Percentiles rank a stretch among this genome's conserved stretches.
Evolutionary conservation across 2,113 vertebrate species (phyloP).

Genomic region (Neolamprologus tretocephalus): DNA sequence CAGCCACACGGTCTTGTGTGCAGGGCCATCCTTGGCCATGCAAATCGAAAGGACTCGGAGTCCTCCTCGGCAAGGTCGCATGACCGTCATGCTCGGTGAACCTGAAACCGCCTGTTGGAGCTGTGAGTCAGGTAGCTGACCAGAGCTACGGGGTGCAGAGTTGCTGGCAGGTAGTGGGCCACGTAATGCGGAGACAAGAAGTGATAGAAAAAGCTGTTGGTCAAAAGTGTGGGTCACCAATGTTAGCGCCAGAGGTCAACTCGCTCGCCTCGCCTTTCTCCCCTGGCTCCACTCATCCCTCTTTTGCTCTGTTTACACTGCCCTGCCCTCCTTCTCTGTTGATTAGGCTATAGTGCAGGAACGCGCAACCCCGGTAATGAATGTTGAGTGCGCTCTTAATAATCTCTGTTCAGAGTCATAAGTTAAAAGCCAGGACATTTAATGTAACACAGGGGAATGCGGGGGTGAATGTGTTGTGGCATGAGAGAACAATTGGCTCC

Average conservation of each 20-base stretch:
- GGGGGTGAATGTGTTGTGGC: neutral
- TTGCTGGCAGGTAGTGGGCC: neutral
- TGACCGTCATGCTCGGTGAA: conserved; percentile 33
- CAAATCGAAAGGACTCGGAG: neutral
- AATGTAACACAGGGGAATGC: neutral
- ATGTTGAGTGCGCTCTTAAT: conserved; percentile 20
- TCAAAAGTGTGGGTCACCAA: conserved; percentile 11
- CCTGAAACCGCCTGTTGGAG: conserved; percentile 33
- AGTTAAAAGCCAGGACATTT: conserved; percentile 28
- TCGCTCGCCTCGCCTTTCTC: neutral
- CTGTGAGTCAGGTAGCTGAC: conserved; percentile 49
- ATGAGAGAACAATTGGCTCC: conserved; percentile 24
- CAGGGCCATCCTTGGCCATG: neutral
- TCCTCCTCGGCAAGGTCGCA: neutral
- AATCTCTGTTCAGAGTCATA: neutral
- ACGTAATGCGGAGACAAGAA: neutral
- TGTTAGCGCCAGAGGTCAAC: neutral
- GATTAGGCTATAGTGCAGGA: neutral
- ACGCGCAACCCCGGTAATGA: neutral
- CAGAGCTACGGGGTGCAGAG: neutral
- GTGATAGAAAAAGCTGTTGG: neutral
- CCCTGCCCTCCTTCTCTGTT: neutral
- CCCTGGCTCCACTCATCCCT: neutral
- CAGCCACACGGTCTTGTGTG: neutral
- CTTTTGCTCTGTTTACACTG: neutral